These are phyloP conservation scores for Sebastes cheni DNA, from an alignment of 2,797 vertebrate genomes.

Conservation along the genomic window DNA sequence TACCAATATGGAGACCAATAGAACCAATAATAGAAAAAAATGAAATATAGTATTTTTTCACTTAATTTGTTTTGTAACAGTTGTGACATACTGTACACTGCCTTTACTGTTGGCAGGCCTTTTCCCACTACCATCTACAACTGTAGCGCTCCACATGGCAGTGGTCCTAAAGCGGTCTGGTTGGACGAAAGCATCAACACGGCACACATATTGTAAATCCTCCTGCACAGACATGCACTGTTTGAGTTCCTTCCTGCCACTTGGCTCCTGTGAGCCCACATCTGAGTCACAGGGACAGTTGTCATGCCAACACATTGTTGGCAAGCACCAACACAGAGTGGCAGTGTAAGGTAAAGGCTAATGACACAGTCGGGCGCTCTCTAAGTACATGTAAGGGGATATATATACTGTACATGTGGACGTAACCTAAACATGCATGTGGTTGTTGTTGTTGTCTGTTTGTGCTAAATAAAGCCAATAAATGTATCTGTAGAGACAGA, in stretches of 20 bases:
- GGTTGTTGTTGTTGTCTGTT: constrained; percentile 1
- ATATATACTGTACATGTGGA: background rate
- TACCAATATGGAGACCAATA: background rate
- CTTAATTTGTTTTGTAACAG: background rate
- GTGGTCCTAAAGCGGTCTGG: background rate
- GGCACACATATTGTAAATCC: constrained; percentile 31
- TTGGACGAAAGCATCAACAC: constrained; percentile 14
- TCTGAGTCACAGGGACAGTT: constrained; percentile 55
- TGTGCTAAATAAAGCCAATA: background rate
- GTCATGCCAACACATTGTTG: constrained; percentile 57
- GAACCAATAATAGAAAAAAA: background rate
- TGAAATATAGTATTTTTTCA: background rate
- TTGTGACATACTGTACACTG: background rate
- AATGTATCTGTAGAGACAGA: background rate
- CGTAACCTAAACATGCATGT: background rate
- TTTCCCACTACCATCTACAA: background rate
- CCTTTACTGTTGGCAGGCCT: background rate
- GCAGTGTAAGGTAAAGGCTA: constrained; percentile 29
- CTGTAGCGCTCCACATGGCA: constrained; percentile 17
- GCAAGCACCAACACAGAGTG: constrained; percentile 32
- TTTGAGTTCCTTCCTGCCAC: constrained; percentile 54
- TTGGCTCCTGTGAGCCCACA: constrained; percentile 49
- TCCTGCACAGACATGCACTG: constrained; percentile 43
- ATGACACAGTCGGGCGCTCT: background rate
- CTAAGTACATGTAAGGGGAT: background rate